A percentile compares a stretch with the other conserved stretches of the same genome.
Evolutionary conservation across 2,797 vertebrate genomes (phyloP).

Genomic region (Threskiornis aethiopicus): DNA sequence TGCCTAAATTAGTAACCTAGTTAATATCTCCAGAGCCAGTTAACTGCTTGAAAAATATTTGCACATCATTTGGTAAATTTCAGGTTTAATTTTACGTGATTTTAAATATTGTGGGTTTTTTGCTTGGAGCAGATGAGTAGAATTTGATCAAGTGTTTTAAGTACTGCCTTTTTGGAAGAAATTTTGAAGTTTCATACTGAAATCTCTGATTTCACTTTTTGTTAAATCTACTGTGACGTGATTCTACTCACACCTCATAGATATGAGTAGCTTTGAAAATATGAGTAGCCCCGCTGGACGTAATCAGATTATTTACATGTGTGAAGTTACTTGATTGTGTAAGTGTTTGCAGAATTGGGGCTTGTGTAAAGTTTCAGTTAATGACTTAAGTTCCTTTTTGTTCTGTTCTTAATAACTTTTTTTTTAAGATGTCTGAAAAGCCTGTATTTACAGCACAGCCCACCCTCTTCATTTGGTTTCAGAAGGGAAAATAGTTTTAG

Average conservation of each 20-base stretch:
- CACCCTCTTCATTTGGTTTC: background rate
- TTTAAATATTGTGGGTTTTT: background rate
- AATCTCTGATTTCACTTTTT: background rate
- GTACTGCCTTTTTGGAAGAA: background rate
- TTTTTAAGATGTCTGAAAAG: background rate
- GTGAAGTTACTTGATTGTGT: background rate
- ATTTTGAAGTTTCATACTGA: background rate
- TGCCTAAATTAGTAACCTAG: conserved; percentile 12
- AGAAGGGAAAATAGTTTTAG: background rate
- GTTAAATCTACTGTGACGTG: background rate
- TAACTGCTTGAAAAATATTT: background rate
- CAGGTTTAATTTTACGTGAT: background rate
- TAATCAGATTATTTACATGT: conserved; percentile 2
- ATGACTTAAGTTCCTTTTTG: conserved; percentile 1
- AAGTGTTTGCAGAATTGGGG: background rate
- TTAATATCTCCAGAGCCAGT: background rate
- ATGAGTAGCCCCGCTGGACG: background rate
- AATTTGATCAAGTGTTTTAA: background rate
- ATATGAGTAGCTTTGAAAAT: conserved; percentile 3
- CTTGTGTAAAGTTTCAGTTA: conserved; percentile 30
- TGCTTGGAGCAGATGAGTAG: background rate
- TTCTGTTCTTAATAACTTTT: background rate
- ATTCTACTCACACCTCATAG: background rate
- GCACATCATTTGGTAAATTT: background rate
- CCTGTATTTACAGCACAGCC: background rate